phyloP scores from a whole-genome alignment of 1,140 invertebrate species.

The Melipona quadrifasciata region DNA sequence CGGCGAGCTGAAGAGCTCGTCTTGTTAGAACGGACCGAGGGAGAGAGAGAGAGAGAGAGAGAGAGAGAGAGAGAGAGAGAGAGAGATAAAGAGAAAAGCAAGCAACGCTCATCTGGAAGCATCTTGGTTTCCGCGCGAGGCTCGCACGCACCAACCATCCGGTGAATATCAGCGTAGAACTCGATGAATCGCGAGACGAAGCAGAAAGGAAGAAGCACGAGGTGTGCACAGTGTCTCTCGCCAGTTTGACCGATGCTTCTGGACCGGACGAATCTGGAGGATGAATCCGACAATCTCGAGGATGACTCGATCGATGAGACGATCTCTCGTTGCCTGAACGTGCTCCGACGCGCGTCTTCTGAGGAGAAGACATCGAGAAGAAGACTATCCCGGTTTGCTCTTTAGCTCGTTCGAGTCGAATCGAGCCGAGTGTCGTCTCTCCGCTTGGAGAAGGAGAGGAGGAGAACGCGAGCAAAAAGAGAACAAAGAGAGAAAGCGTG shows the following conservation, averaged over 20 bases:
- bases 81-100: too few species aligned
- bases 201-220: neutral
- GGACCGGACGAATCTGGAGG: neutral
- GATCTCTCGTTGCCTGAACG: neutral
- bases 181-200: neutral
- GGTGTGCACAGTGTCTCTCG: neutral
- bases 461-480: neutral
- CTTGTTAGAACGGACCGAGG: slow-evolving; percentile 74
- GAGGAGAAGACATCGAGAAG: neutral
- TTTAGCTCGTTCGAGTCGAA: neutral
- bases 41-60: neutral
- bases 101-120: neutral
- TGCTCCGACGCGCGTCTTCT: neutral
- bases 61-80: neutral
- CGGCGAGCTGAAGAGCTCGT: slow-evolving; percentile 82
- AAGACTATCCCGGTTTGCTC: neutral
- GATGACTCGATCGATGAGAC: neutral
- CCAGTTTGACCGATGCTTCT: neutral
- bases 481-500: slow-evolving; percentile 8
- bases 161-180: neutral
- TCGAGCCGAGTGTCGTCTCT: neutral
- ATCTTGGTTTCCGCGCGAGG: neutral
- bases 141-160: neutral
- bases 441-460: neutral
- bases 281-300: neutral